phyloP scores from a whole-genome alignment of 2,113 vertebrate genomes.

The Xiphorhynchus elegans region DNA sequence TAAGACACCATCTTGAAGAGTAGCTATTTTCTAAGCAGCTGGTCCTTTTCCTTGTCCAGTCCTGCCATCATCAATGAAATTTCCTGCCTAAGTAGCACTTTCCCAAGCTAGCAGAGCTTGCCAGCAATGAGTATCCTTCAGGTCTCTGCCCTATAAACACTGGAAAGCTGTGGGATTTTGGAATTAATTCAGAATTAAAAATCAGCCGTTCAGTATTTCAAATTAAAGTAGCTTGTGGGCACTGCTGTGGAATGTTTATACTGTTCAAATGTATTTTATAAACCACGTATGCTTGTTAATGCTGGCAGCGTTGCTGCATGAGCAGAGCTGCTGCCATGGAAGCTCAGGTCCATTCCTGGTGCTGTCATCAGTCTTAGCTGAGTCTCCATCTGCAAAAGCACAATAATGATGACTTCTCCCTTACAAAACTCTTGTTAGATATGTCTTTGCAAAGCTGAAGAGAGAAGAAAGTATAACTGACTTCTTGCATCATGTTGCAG shows the following conservation, averaged over 20 bases:
- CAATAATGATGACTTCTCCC: neutral
- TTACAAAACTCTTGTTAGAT: neutral
- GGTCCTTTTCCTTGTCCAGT: neutral
- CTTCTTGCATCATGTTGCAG: neutral
- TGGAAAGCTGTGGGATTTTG: neutral
- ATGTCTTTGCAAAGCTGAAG: neutral
- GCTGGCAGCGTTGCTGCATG: rapidly evolving
- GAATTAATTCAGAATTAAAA: neutral
- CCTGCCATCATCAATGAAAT: neutral
- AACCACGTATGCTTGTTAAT: neutral
- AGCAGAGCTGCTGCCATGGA: neutral
- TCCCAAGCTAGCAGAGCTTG: neutral
- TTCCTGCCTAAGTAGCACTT: neutral
- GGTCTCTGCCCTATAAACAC: neutral
- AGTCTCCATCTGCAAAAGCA: neutral
- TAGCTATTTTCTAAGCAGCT: neutral
- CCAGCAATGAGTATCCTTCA: neutral
- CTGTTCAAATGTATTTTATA: neutral
- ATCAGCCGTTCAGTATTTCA: neutral
- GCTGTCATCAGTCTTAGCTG: neutral
- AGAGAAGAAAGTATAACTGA: neutral
- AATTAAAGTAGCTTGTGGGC: neutral
- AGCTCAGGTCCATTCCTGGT: neutral
- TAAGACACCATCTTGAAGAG: neutral
- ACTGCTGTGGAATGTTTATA: neutral